These are phyloP conservation scores for Muscidifurax raptorellus DNA, from an alignment of 1,140 invertebrate species.

Conservation along the genomic window DNA sequence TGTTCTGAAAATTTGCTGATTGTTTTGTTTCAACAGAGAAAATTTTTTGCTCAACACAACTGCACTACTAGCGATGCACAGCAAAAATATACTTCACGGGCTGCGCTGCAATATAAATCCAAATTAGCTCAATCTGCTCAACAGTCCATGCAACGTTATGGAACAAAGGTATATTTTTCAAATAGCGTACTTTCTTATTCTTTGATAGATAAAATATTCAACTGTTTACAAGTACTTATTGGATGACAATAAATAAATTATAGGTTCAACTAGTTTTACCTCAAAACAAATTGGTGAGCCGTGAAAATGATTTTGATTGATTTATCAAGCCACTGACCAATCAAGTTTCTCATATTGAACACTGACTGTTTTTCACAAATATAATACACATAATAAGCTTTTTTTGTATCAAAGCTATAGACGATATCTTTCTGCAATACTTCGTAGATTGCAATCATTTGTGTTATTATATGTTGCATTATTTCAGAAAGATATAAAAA, in stretches of 20 bases:
- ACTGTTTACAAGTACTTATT: constrained; percentile 36
- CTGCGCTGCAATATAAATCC: constrained; percentile 94
- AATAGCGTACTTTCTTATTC: neutral
- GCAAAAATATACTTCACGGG: constrained; percentile 98
- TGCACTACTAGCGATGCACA: constrained; percentile 94
- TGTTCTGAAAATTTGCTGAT: constrained; percentile 10
- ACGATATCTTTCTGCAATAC: neutral
- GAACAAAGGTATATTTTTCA: constrained; percentile 84
- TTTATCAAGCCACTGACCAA: constrained; percentile 51
- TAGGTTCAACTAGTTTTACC: constrained; percentile 68
- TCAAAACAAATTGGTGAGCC: constrained; percentile 71
- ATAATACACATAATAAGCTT: constrained; percentile 6
- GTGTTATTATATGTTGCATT: constrained; percentile 31
- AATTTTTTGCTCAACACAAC: constrained; percentile 97
- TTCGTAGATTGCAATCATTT: constrained; percentile 33
- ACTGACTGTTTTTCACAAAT: constrained; percentile 33
- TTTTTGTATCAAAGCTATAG: neutral
- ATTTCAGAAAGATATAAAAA: constrained; percentile 39
- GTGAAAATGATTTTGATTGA: constrained; percentile 52
- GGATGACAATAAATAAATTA: constrained; percentile 62
- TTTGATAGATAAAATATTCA: neutral
- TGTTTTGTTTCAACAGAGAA: constrained; percentile 77
- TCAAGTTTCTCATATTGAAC: constrained; percentile 6
- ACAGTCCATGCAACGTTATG: constrained; percentile 92
- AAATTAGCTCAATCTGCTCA: constrained; percentile 87